Evolutionary conservation across 2,888 invertebrate genomes (phyloP).

Genomic region (Gonocerus acuteangulatus): DNA sequence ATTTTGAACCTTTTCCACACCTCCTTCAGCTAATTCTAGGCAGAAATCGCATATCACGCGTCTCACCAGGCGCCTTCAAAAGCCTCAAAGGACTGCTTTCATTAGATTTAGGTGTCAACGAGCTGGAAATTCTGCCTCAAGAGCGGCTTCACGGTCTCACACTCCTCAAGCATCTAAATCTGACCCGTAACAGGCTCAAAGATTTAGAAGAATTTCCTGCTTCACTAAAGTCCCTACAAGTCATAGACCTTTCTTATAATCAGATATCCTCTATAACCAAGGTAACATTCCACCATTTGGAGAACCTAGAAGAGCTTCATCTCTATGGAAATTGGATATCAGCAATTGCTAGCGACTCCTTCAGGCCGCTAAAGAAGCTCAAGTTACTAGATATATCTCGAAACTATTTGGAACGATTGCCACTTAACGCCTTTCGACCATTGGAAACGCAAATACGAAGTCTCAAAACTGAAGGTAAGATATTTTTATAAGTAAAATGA

Average conservation of each 20-base stretch:
- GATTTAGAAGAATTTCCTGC: conserved; percentile 72
- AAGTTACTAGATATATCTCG: conserved; percentile 68
- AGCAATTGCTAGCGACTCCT: conserved; percentile 66
- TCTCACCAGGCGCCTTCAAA: conserved; percentile 78
- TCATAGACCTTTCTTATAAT: conserved; percentile 74
- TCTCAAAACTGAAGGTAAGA: conserved; percentile 67
- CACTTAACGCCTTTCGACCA: conserved; percentile 65
- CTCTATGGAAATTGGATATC: conserved; percentile 78
- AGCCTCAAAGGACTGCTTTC: conserved; percentile 66
- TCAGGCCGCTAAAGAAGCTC: conserved; percentile 66
- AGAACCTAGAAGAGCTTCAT: conserved; percentile 66
- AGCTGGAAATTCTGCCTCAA: conserved; percentile 72
- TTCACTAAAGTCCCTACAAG: conserved; percentile 68
- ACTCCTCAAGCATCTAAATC: conserved; percentile 64
- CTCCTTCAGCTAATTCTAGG: conserved; percentile 66
- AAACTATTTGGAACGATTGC: conserved; percentile 75
- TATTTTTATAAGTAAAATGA: too few species aligned
- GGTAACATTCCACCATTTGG: conserved; percentile 67
- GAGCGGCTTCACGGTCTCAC: conserved; percentile 74
- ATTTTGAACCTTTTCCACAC: conserved; percentile 74
- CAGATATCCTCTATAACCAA: conserved; percentile 69
- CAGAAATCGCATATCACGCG: conserved; percentile 64
- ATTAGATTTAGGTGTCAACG: conserved; percentile 73
- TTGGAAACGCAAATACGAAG: conserved; percentile 75
- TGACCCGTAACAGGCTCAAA: conserved; percentile 74